Conservation (phyloP, 2,888 invertebrate species). For the Phlogophora meticulosa region DNA sequence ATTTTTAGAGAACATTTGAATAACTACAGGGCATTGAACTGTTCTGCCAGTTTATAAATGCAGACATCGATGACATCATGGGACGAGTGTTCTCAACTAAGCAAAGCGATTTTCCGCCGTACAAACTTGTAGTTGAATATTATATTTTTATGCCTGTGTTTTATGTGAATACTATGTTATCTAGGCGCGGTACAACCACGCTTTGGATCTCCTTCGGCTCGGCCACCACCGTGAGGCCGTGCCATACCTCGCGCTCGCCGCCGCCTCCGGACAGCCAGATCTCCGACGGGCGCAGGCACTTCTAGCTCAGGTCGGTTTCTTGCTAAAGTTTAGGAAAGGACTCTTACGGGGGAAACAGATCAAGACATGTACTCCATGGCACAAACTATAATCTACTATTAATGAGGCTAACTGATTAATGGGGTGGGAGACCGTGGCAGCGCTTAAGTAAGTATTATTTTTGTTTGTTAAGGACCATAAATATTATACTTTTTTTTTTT, state of each 20-base stretch:
- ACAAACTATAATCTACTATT: too few species aligned
- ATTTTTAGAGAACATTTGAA: slow-evolving; percentile 44
- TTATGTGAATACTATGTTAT: slow-evolving; percentile 22
- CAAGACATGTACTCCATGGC: too few species aligned
- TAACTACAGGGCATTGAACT: slow-evolving; percentile 59
- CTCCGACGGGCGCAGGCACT: slow-evolving; percentile 62
- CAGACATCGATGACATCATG: slow-evolving; percentile 43
- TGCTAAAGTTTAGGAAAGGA: too few species aligned
- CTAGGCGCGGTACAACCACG: slow-evolving; percentile 73
- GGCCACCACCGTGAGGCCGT: slow-evolving; percentile 73
- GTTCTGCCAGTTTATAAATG: slow-evolving; percentile 26
- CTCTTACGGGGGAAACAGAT: too few species aligned
- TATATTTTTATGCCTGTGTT: not conserved
- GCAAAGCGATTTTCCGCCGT: slow-evolving; percentile 26
- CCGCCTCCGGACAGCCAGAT: slow-evolving; percentile 65
- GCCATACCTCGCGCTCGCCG: slow-evolving; percentile 78
- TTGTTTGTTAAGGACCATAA: too few species aligned
- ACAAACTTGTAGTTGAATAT: not conserved
- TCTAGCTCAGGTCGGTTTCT: slow-evolving; percentile 65
- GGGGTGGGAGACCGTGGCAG: too few species aligned
- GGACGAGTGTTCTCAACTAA: slow-evolving; percentile 25
- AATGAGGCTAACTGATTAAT: too few species aligned
- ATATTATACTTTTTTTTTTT: too few species aligned
- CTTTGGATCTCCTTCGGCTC: slow-evolving; percentile 65
- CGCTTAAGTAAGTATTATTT: too few species aligned